Conservation (phyloP, 2,888 invertebrate species). For the Oscheius onirici region DNA sequence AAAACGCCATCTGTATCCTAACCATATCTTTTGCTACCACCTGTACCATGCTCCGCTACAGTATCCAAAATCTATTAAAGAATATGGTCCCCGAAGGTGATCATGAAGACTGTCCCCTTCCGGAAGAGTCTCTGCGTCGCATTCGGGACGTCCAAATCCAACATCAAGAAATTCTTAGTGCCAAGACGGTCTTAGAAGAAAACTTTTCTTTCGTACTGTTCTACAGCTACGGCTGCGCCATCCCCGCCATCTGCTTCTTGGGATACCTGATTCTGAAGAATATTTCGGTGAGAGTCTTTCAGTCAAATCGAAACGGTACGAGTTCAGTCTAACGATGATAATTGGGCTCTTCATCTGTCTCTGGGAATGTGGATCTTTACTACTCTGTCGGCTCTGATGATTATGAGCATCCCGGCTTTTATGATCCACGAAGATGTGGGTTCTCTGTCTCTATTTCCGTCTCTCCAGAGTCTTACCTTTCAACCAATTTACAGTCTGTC, state of each 20-base stretch:
- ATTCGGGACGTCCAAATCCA: constrained; percentile 44
- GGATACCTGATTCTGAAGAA: constrained; percentile 5
- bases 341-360: background rate
- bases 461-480: too few species aligned
- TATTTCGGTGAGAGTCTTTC: background rate
- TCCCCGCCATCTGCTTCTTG: constrained; percentile 32
- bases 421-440: constrained; percentile 17
- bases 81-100: constrained; percentile 11
- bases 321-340: background rate
- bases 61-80: constrained; percentile 8
- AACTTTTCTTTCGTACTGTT: constrained; percentile 47
- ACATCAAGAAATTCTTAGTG: constrained; percentile 44
- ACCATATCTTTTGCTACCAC: constrained; percentile 8
- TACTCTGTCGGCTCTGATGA: background rate
- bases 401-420: constrained; percentile 5
- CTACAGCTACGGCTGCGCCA: constrained; percentile 48
- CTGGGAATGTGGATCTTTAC: constrained; percentile 9
- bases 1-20: constrained; percentile 19
- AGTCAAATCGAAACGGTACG: background rate
- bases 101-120: constrained; percentile 3
- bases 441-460: background rate
- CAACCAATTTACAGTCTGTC: background rate
- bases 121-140: constrained; percentile 38
- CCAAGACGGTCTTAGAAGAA: constrained; percentile 46
- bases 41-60: constrained; percentile 5